Evolutionary conservation across 2,797 vertebrate genomes (phyloP), one percentile per base, ranked within the genome.

Genomic region (Chiloscyllium punctatum): DNA sequence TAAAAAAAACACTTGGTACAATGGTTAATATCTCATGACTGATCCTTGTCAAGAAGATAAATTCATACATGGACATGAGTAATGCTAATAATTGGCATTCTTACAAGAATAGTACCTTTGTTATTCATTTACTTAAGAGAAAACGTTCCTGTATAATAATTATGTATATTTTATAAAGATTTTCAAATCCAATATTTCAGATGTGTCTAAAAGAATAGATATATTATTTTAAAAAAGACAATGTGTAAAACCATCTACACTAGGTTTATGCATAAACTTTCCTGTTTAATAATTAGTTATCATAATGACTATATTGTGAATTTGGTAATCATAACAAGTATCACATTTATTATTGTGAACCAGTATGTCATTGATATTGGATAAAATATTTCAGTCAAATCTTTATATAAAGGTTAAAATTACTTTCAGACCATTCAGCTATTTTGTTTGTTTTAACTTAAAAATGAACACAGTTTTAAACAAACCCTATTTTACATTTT

Each of bases 171-270:
- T 95, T 74, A 77, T 53, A 51, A 95, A 77, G 48, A 4, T 71
- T 94, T 94, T 94, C 51, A 72, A 94, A 94, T 5, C 48, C 51
- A 94, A 74, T 95, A 77, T 95, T 95, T 74, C 48, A 74, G 68
- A 23, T 1, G 48, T 51, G 27, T 77, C 48, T 51, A 33, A 66
- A 33, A 91, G 15, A n/a, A 91, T 94, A 42, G 66, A 71, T 94
- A 51, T 33, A 53, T 95, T 53, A 27, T 33, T 95, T 95, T 33
- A 77, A 53, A 51, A 72, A 77, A 18, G 94, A 95, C 94, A 71
- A 94, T n/a, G 48, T 94, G 92, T 95, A 95, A 42, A 30, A 77
- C 27, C 21, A 30, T 57, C 88, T 95, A n/a, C 92, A 95, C 94
- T 74, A 33, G 27, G 51, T 77, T 53, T 33, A 94, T 51, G 37